phyloP scores from a whole-genome alignment of 2,888 invertebrate species.

The Tetanocera ferruginea region DNA sequence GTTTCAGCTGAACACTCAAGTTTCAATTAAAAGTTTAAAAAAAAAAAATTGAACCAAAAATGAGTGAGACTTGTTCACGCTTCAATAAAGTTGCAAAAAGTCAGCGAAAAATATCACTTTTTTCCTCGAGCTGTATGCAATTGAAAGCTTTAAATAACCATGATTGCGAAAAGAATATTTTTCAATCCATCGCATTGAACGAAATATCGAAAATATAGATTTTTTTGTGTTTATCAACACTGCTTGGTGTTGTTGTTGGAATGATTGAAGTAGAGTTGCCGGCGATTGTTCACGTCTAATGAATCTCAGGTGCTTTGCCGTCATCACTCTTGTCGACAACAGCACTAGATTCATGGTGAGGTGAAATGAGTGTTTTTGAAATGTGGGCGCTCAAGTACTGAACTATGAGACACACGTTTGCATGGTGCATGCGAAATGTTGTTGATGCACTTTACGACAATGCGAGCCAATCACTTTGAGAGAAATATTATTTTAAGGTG shows the following conservation, averaged over 20 bases:
- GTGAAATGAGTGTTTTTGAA: no score
- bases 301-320: neutral
- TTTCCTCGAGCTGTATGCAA: no score
- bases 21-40: slow-evolving; percentile 14
- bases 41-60: neutral
- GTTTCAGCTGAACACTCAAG: neutral
- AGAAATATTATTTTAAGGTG: no score
- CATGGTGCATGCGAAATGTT: no score
- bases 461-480: no score
- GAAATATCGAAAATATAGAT: no score
- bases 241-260: neutral
- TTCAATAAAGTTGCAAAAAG: neutral
- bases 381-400: no score
- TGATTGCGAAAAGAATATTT: no score
- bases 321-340: neutral
- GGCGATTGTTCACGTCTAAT: neutral
- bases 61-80: neutral
- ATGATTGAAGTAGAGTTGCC: neutral
- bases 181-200: no score
- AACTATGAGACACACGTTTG: no score
- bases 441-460: no score
- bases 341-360: neutral
- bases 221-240: neutral
- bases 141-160: no score
- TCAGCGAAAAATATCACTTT: neutral